phyloP scores from a whole-genome alignment of 2,888 invertebrate species.

The Agrotis puta region DNA sequence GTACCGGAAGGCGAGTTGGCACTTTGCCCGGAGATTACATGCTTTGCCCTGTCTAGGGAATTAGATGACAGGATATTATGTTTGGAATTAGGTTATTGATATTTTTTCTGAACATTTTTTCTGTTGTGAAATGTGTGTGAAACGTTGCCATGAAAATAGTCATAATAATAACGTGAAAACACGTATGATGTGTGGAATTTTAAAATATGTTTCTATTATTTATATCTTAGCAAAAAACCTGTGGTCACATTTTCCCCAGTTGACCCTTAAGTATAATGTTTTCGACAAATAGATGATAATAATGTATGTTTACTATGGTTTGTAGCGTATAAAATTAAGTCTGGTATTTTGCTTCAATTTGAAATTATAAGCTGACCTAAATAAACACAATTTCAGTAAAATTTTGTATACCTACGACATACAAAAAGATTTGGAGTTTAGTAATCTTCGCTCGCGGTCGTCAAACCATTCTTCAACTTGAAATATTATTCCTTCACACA shows the following conservation, averaged over 20 bases:
- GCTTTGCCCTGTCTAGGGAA: conserved; percentile 30
- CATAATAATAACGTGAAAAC: background rate
- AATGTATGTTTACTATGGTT: background rate
- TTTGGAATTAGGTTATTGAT: conserved; percentile 36
- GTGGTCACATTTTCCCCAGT: background rate
- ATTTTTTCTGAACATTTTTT: conserved; percentile 28
- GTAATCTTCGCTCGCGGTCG: conserved; percentile 11
- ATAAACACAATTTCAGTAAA: no score
- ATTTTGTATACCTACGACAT: background rate
- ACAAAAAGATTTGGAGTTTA: conserved; percentile 9
- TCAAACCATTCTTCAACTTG: conserved; percentile 31
- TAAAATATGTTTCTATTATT: no score
- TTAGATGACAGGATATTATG: conserved; percentile 38
- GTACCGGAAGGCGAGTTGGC: conserved; percentile 52
- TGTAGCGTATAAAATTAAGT: background rate
- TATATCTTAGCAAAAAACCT: no score
- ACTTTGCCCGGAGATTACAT: conserved; percentile 37
- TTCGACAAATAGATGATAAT: background rate
- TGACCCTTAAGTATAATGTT: background rate
- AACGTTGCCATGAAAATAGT: background rate
- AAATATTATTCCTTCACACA: conserved; percentile 26
- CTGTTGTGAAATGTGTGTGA: conserved; percentile 23
- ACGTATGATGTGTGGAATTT: background rate
- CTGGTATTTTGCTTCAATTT: background rate
- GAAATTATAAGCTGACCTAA: background rate